A percentile compares a stretch with the other conserved stretches of the same genome.
Evolutionary conservation across 2,113 vertebrate genomes (phyloP).

Genomic region (Myiozetetes cayanensis): DNA sequence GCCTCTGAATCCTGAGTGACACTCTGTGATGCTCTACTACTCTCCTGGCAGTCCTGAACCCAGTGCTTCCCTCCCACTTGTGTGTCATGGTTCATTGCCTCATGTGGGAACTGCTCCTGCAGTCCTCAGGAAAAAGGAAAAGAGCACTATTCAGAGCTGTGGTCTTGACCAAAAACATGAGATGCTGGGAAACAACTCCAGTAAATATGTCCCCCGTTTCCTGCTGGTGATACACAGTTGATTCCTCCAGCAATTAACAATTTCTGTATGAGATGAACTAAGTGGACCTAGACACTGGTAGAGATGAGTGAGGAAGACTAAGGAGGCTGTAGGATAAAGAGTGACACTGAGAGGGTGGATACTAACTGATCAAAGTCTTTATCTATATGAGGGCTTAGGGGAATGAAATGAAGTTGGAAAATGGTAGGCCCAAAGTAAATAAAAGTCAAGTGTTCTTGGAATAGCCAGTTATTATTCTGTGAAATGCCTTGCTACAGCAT

Average conservation of each 20-base stretch:
- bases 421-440: background rate
- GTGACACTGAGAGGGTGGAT: background rate
- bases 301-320: background rate
- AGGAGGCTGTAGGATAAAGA: background rate
- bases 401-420: background rate
- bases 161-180: background rate
- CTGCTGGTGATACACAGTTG: background rate
- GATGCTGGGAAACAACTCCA: background rate
- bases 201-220: background rate
- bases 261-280: background rate
- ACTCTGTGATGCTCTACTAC: background rate
- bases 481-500: background rate
- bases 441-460: background rate
- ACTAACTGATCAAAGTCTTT: background rate
- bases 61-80: background rate
- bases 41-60: background rate
- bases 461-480: background rate
- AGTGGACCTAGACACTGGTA: background rate
- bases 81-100: fast-evolving
- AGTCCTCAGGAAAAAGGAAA: background rate
- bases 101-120: background rate
- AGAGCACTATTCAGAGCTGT: background rate
- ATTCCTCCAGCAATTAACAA: background rate
- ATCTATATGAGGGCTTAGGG: background rate
- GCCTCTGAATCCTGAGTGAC: background rate